A percentile compares a stretch with the other conserved stretches of the same genome.
Evolutionary conservation across 2,113 vertebrate species (phyloP).

Genomic region (Hippotragus niger): DNA sequence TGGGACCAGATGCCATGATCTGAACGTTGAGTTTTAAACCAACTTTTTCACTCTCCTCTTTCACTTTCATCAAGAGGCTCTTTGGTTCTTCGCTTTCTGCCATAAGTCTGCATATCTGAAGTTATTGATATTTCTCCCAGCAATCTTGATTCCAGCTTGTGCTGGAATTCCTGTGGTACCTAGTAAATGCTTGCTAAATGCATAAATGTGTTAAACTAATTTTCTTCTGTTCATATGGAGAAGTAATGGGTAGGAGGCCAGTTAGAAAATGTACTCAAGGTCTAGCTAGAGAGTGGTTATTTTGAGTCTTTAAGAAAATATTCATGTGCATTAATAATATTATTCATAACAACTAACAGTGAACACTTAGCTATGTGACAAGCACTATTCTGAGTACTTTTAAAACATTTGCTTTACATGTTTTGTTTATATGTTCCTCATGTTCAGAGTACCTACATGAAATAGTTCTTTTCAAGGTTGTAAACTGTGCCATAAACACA

Average conservation of each 20-base stretch:
- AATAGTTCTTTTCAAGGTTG: slow-evolving; percentile 76
- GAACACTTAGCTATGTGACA: background rate
- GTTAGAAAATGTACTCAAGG: background rate
- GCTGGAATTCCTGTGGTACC: background rate
- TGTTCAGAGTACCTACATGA: slow-evolving; percentile 92
- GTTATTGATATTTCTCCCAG: background rate
- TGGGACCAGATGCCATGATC: background rate
- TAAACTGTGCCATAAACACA: slow-evolving; percentile 69
- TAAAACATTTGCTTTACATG: slow-evolving; percentile 85
- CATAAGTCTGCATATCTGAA: background rate
- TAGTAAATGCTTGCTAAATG: background rate
- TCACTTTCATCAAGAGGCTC: background rate
- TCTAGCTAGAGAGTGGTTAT: background rate
- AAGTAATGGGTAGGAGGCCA: background rate
- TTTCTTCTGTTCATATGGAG: background rate
- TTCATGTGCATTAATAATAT: background rate
- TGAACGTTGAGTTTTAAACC: background rate
- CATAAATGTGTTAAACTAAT: background rate
- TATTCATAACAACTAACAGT: background rate
- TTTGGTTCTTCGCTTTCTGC: background rate
- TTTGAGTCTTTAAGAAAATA: background rate
- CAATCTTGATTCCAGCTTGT: background rate
- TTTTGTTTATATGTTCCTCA: slow-evolving; percentile 93
- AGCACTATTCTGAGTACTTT: background rate
- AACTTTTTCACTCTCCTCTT: background rate